Percentiles rank a stretch among this genome's conserved stretches.
Conservation (phyloP, 2,888 invertebrate species). For the Chalcosyrphus nemorum region DNA sequence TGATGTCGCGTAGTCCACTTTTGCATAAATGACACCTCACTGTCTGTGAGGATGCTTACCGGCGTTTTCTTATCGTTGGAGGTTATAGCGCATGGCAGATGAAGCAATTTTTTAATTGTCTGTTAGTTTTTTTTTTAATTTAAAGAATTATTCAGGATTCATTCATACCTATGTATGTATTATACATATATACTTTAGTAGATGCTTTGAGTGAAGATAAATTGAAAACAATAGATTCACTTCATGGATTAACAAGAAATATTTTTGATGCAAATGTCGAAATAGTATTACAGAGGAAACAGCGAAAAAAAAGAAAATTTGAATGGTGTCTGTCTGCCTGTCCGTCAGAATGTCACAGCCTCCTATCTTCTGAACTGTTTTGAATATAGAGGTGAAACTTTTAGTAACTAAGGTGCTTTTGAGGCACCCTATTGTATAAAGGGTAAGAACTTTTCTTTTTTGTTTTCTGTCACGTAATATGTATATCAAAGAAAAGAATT, state of each 20-base stretch:
- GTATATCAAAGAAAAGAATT: too few relatives aligned
- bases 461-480: too few relatives aligned
- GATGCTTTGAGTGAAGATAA: background rate
- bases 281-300: too few relatives aligned
- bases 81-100: conserved; percentile 15
- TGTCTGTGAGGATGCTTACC: background rate
- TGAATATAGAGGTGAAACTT: too few relatives aligned
- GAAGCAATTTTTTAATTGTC: background rate
- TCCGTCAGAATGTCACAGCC: too few relatives aligned
- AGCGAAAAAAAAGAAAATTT: too few relatives aligned
- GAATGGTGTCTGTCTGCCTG: too few relatives aligned
- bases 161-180: background rate
- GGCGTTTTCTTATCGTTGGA: background rate
- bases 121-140: background rate
- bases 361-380: too few relatives aligned
- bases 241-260: background rate
- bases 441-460: too few relatives aligned
- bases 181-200: background rate
- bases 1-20: background rate
- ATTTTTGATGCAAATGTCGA: too few relatives aligned
- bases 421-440: too few relatives aligned
- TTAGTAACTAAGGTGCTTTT: too few relatives aligned
- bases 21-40: background rate
- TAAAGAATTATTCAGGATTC: background rate
- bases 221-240: background rate